Evolutionary conservation across 2,113 vertebrate species (phyloP).

Genomic region (Vidua macroura): DNA sequence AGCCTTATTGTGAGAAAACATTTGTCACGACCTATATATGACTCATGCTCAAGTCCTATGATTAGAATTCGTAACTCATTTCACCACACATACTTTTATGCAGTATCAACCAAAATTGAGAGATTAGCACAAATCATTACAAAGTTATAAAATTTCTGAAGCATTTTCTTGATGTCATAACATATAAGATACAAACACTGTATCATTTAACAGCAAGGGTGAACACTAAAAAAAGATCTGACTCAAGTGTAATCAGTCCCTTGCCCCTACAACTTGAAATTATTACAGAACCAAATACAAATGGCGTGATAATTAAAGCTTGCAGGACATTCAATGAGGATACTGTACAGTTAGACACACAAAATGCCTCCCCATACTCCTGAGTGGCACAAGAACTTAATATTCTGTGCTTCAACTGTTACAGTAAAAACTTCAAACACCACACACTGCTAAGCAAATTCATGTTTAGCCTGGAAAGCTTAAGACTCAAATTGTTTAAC

Average conservation of each 20-base stretch:
- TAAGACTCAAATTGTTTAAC: conserved; percentile 37
- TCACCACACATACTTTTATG: not conserved
- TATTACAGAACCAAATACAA: conserved; percentile 34
- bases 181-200: conserved; percentile 3
- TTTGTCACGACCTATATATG: not conserved
- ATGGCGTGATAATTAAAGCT: conserved; percentile 22
- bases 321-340: conserved; percentile 25
- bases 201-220: not conserved
- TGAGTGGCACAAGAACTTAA: not conserved
- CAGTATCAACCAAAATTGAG: not conserved
- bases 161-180: conserved; percentile 40
- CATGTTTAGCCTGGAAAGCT: conserved; percentile 40
- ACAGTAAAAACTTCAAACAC: not conserved
- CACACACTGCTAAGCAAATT: conserved; percentile 15
- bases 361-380: not conserved
- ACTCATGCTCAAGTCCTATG: not conserved
- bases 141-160: conserved; percentile 20
- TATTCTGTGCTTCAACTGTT: not conserved
- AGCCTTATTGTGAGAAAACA: not conserved
- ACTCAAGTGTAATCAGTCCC: not conserved
- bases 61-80: not conserved
- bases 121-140: conserved; percentile 21
- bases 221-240: not conserved
- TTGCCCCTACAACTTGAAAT: conserved; percentile 29
- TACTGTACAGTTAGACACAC: conserved; percentile 19